phyloP scores from a whole-genome alignment of 2,888 invertebrate species.

The Chymomyza fuscimana region DNA sequence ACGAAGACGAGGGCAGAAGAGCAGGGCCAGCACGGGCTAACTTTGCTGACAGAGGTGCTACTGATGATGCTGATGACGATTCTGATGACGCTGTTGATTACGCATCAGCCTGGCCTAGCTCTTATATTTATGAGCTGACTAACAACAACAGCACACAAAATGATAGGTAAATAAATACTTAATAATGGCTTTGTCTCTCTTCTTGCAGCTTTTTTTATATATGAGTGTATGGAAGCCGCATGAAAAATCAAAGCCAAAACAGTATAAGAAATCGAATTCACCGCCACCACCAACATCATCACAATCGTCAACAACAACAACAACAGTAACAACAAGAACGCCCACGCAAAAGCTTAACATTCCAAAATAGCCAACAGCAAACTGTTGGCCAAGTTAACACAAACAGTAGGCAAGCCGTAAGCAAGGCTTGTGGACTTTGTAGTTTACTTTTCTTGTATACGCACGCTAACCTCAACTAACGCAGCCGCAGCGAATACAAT shows the following conservation, averaged over 20 bases:
- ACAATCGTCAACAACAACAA: background rate
- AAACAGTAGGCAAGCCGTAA: constrained; percentile 12
- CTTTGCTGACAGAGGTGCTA: background rate
- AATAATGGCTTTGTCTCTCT: constrained; percentile 54
- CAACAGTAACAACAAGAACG: constrained; percentile 25
- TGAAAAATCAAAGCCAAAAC: constrained; percentile 7
- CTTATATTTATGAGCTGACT: constrained; percentile 11
- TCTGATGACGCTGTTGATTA: constrained; percentile 32
- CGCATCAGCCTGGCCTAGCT: constrained; percentile 18
- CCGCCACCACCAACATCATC: constrained; percentile 25
- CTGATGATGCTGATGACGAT: constrained; percentile 8
- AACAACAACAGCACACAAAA: constrained; percentile 40
- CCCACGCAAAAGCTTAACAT: constrained; percentile 64
- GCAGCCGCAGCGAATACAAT: constrained; percentile 19
- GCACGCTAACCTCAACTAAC: constrained; percentile 2
- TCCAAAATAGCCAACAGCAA: constrained; percentile 45
- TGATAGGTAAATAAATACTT: constrained; percentile 68
- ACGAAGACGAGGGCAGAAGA: constrained; percentile 50
- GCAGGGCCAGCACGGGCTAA: background rate
- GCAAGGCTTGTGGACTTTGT: background rate
- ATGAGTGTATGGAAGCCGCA: background rate
- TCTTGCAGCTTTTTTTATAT: constrained; percentile 54
- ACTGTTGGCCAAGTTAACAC: background rate
- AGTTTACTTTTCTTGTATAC: background rate
- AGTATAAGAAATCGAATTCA: constrained; percentile 40